These are phyloP conservation scores for Epinephelus fuscoguttatus DNA, from an alignment of 2,113 vertebrate species.

Conservation along the genomic window DNA sequence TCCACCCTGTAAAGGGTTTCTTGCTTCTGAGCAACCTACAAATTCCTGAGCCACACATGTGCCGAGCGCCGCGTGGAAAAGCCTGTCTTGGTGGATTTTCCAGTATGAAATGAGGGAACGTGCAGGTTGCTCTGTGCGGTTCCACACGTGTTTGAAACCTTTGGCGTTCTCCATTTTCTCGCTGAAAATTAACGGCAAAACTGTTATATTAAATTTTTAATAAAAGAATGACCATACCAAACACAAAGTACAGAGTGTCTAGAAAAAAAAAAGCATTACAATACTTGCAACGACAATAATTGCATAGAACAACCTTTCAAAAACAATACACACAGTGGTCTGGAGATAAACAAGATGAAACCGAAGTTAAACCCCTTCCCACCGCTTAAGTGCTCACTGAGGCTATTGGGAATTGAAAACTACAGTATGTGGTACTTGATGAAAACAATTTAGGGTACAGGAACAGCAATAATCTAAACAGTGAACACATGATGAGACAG, in stretches of 20 bases:
- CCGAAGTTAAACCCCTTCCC: constrained; percentile 8
- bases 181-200: constrained; percentile 1
- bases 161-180: constrained; percentile 31
- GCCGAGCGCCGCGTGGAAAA: constrained; percentile 46
- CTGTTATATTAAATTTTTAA: constrained; percentile 81
- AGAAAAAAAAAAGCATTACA: constrained; percentile 73
- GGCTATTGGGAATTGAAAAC: constrained; percentile 52
- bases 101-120: constrained; percentile 27
- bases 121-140: neutral
- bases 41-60: constrained; percentile 46
- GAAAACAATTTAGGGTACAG: constrained; percentile 39
- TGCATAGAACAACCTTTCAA: constrained; percentile 83
- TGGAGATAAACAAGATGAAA: constrained; percentile 60
- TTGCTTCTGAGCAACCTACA: constrained; percentile 38
- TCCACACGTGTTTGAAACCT: neutral
- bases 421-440: constrained; percentile 46
- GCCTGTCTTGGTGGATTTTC: constrained; percentile 53
- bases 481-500: constrained; percentile 20
- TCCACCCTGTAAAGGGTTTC: constrained; percentile 63
- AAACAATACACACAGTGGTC: constrained; percentile 67
- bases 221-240: constrained; percentile 83
- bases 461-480: constrained; percentile 38
- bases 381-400: constrained; percentile 71
- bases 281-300: constrained; percentile 78
- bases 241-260: constrained; percentile 77